Evolutionary conservation across 2,797 vertebrate genomes (phyloP).

Genomic region (Sternarchorhynchus goeldii): DNA sequence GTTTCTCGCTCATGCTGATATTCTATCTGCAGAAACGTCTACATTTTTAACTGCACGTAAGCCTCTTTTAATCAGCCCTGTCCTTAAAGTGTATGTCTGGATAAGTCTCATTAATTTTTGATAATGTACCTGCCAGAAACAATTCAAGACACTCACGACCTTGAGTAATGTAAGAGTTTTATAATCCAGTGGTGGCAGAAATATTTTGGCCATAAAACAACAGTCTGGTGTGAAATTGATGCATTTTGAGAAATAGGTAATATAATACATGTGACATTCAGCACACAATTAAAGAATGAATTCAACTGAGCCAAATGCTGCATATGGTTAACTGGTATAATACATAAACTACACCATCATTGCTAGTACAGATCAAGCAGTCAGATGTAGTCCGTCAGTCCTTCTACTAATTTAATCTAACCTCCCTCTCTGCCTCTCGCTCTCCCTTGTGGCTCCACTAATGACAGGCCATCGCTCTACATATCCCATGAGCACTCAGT

Average conservation of each 20-base stretch:
- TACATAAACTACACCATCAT: slow-evolving; percentile 22
- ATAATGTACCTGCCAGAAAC: slow-evolving; percentile 43
- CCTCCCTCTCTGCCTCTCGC: slow-evolving; percentile 41
- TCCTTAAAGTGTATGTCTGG: slow-evolving; percentile 23
- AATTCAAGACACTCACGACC: slow-evolving; percentile 17
- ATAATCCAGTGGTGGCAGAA: not conserved
- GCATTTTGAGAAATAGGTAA: slow-evolving; percentile 21
- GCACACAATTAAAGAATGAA: slow-evolving; percentile 6
- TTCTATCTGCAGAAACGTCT: slow-evolving; percentile 39
- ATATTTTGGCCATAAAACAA: not conserved
- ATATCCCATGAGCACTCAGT: slow-evolving; percentile 48
- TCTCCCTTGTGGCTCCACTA: slow-evolving; percentile 49
- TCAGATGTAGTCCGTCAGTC: slow-evolving; percentile 55
- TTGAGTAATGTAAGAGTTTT: slow-evolving; percentile 16
- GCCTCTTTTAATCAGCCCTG: slow-evolving; percentile 44
- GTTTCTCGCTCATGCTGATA: slow-evolving; percentile 2
- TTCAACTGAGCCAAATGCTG: not conserved
- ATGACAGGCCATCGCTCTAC: slow-evolving; percentile 50
- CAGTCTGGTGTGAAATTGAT: slow-evolving; percentile 26
- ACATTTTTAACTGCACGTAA: slow-evolving; percentile 26
- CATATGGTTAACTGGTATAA: not conserved
- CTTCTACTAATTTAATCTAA: slow-evolving; percentile 59
- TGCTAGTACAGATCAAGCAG: slow-evolving; percentile 47
- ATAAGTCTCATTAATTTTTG: slow-evolving; percentile 31
- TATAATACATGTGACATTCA: slow-evolving; percentile 3